phyloP scores from a whole-genome alignment of 2,113 vertebrate genomes.

The Pampusana beccarii region DNA sequence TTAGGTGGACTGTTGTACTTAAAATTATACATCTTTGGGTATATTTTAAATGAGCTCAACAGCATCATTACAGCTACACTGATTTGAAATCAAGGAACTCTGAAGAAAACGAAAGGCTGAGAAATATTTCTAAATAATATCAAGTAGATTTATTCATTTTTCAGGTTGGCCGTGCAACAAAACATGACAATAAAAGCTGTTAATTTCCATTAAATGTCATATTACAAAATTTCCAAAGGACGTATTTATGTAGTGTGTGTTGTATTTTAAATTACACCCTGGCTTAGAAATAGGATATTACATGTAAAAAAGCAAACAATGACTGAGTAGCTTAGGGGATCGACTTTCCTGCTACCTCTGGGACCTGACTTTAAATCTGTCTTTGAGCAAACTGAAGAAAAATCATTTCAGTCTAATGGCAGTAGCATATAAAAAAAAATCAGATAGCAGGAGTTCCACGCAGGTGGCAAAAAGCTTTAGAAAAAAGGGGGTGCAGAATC shows the following conservation, averaged over 20 bases:
- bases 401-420: conserved; percentile 84
- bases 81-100: conserved; percentile 24
- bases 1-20: neutral
- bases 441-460: conserved; percentile 71
- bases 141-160: conserved; percentile 35
- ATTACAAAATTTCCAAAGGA: conserved; percentile 68
- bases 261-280: conserved; percentile 73
- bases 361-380: conserved; percentile 84
- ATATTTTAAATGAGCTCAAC: neutral
- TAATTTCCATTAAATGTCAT: conserved; percentile 70
- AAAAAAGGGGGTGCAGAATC: conserved; percentile 44
- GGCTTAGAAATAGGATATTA: conserved; percentile 80
- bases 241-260: conserved; percentile 51
- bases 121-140: neutral
- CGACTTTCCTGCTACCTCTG: conserved; percentile 78
- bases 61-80: neutral
- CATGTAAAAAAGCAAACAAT: conserved; percentile 83
- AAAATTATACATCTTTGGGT: neutral
- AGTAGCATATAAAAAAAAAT: conserved; percentile 68
- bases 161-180: conserved; percentile 4
- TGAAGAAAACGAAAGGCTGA: neutral
- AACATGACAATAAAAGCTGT: conserved; percentile 44
- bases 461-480: conserved; percentile 65
- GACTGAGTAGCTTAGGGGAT: conserved; percentile 82
- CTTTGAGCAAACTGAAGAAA: conserved; percentile 82